Evolutionary conservation across 1,140 invertebrate species (phyloP).

Genomic region (Neodiprion pinetum): DNA sequence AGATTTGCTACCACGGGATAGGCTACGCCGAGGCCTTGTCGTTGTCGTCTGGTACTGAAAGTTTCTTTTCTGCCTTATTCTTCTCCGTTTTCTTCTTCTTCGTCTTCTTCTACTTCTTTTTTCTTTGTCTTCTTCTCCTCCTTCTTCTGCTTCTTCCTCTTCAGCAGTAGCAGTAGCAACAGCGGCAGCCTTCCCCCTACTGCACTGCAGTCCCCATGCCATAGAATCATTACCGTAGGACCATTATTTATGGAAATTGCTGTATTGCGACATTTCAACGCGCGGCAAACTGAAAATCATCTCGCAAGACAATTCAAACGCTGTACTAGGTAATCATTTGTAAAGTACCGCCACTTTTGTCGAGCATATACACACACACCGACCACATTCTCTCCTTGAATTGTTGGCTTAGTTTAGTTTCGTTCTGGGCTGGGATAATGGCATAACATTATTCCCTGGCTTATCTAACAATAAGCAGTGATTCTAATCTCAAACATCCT

Average conservation of each 20-base stretch:
- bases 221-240: not conserved
- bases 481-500: constrained; percentile 5
- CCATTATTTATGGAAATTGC: not conserved
- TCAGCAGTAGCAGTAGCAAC: not conserved
- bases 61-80: constrained; percentile 12
- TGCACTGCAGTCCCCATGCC: constrained; percentile 4
- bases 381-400: not conserved
- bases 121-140: constrained; percentile 10
- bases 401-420: constrained; percentile 3
- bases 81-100: not conserved
- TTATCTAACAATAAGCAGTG: not conserved
- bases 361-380: not conserved
- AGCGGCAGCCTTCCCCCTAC: constrained; percentile 20
- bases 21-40: not conserved
- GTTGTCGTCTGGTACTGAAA: not conserved
- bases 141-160: constrained; percentile 1
- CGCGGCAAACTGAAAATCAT: not conserved
- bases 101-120: not conserved
- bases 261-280: not conserved
- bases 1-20: constrained; percentile 33
- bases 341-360: not conserved
- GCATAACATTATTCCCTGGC: not conserved
- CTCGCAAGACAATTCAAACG: not conserved
- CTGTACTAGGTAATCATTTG: not conserved
- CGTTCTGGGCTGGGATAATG: not conserved